Evolutionary conservation across 2,888 invertebrate genomes (phyloP), one percentile per base, ranked within the genome.

Genomic region (Octonoba sinensis): DNA sequence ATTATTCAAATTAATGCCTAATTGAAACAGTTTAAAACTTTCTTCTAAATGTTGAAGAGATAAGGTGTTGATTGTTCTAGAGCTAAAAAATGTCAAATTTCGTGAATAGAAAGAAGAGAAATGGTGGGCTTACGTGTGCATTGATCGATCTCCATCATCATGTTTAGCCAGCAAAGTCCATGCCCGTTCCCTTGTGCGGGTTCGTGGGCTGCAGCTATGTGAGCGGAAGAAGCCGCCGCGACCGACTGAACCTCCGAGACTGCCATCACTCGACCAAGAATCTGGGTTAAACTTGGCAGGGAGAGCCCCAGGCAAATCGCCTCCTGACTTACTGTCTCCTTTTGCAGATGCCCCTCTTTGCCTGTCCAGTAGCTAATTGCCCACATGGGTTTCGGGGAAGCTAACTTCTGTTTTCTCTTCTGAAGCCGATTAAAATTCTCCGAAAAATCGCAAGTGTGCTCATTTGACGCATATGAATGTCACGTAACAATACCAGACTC

Each of bases 221-320:
- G 36, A 4, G 36, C 36, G 36, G 36, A 66, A 71, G 66, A 47
- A 66, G 67, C 67, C 49, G 49, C 75, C 24, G 62, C 79, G 79
- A 79, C 79, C 79, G 79, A 79, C 79, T 79, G 62, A 79, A 79
- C 79, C 69, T 73, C 54, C 51, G 51, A 67, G 60, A 27, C 24
- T n/a, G 67, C 73, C 69, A 60, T 67, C 46, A 64, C 75, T 70
- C 54, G 62, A n/a, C 36, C 22, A 69, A 69, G 79, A 79, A 79
- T 79, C 67, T 79, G 54, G 79, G 79, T 79, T 79, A 79, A 56
- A 49, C 67, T 62, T 67, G 60, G 73, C 73, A 62, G 8, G 6
- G 3, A 36, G 67, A 59, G 73, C 79, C 74, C 47, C 56, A 54
- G 79, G 73, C 73, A n/a, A 73, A 62, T 54, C 69, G 56, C 69